These are phyloP conservation scores for Rhogogaster chlorosoma DNA, from an alignment of 2,888 invertebrate genomes.

Conservation along the genomic window DNA sequence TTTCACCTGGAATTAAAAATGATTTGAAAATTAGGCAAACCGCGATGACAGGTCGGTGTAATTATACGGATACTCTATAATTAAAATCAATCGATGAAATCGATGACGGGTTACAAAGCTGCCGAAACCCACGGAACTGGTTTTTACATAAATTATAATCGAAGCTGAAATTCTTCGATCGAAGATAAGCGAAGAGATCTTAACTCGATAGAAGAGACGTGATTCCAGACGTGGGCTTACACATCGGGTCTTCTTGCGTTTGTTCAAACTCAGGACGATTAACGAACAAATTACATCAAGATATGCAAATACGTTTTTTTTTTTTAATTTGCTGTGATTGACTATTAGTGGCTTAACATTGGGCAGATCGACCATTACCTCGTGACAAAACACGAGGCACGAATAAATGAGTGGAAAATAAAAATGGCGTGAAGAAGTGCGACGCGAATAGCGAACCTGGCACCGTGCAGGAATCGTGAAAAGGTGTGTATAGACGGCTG, in stretches of 20 bases:
- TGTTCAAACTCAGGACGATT: neutral
- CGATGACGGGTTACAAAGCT: neutral
- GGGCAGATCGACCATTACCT: too few relatives aligned
- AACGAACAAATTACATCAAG: neutral
- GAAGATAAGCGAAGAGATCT: neutral
- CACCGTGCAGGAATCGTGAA: neutral
- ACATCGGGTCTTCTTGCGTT: too few relatives aligned
- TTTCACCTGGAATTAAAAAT: conserved; percentile 82
- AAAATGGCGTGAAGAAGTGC: conserved; percentile 12
- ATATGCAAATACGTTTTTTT: neutral
- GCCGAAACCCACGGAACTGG: neutral
- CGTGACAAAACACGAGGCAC: neutral
- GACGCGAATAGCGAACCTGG: neutral
- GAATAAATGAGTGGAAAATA: too few relatives aligned
- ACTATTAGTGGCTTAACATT: neutral
- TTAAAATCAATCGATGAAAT: conserved; percentile 16
- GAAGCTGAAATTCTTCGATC: neutral
- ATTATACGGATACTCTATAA: neutral
- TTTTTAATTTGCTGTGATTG: neutral
- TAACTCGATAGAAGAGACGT: neutral
- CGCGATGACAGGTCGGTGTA: neutral
- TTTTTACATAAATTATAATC: neutral
- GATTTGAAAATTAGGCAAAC: neutral
- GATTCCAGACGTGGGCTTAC: neutral
- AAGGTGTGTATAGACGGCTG: conserved; percentile 36